Base-by-base conservation (phyloP, 2,113 vertebrate genomes). In the Phalacrocorax brasilianus region DNA sequence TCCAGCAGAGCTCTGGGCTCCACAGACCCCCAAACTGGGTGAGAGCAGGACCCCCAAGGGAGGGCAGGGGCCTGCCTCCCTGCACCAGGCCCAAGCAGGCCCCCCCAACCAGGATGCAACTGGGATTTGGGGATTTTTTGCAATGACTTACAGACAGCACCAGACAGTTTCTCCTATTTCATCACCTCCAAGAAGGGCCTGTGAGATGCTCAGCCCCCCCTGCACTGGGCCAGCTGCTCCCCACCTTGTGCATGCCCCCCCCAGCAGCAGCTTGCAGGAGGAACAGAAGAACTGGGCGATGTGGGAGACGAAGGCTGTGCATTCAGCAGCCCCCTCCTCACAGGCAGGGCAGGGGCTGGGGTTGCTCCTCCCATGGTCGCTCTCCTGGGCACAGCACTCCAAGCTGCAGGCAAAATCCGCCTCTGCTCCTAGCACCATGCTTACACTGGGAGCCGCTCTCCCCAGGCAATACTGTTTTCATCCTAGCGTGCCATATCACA, bases 11-110 rank as follows among this genome's bases (percentile, higher is more conserved):
- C 58, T 21, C 47, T 27, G 27, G 40, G 47, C 55, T 45, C 74
- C 61, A 19, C 45, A 44, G 24, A 30, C 20, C 32, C 40, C 27
- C 28, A 40, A 0, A 65, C 12, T 4, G 38, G 61, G 45, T 30
- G 24, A 0, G 0, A 63, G 18, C 0, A 0, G 59, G 44, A 61
- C 2, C 49, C 63, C 28, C 30, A 27, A 22, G 20, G 63, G 27
- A 35, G 12, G 35, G 30, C 2, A 1, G 44, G 26, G 55, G 44
- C 22, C 63, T 53, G 40, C 17, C 68, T 80, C 42, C 74, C 14
- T 1, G 1, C 0, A 0, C 67, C 40, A 35, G 38, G 24, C 42
- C 63, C 63, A 35, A 28, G 23, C 44, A 55, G 40, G 8, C 32
- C 8, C 66, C 40, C 40, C 7, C 42, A 42, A 1, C 21, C 0